Evolutionary conservation across 2,888 invertebrate genomes (phyloP).

Genomic region (Lysandra coridon): DNA sequence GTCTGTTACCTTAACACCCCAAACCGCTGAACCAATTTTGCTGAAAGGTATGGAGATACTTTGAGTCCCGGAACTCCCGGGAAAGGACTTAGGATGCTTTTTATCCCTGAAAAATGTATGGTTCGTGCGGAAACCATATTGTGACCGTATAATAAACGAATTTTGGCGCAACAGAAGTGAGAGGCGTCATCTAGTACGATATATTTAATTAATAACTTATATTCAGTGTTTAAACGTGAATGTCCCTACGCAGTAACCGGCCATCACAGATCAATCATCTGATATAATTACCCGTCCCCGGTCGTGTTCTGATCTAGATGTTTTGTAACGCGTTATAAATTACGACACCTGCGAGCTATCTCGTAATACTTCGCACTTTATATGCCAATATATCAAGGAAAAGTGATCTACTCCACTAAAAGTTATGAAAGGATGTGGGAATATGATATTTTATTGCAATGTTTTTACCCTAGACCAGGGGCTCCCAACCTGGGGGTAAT

Average conservation of each 20-base stretch:
- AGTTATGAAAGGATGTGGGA: no score
- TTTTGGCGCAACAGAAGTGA: neutral
- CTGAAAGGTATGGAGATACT: no score
- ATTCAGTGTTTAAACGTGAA: neutral
- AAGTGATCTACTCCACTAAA: no score
- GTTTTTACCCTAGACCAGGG: no score
- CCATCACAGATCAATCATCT: slow-evolving; percentile 67
- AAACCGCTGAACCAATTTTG: no score
- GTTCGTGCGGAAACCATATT: no score
- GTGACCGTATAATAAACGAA: no score
- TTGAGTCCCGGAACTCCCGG: no score
- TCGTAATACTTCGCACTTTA: slow-evolving; percentile 47
- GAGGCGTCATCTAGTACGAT: neutral
- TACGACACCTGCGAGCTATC: slow-evolving; percentile 40
- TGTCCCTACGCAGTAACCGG: slow-evolving; percentile 41
- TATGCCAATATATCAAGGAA: slow-evolving; percentile 41
- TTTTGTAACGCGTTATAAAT: slow-evolving; percentile 51
- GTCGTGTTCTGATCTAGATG: slow-evolving; percentile 45
- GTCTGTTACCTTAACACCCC: no score
- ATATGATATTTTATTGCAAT: no score
- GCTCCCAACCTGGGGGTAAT: no score
- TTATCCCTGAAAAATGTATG: neutral
- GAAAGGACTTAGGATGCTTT: no score
- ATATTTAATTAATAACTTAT: neutral
- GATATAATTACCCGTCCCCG: slow-evolving; percentile 59